Evolutionary conservation across 2,797 vertebrate genomes (phyloP).

Genomic region (Miichthys miiuy): DNA sequence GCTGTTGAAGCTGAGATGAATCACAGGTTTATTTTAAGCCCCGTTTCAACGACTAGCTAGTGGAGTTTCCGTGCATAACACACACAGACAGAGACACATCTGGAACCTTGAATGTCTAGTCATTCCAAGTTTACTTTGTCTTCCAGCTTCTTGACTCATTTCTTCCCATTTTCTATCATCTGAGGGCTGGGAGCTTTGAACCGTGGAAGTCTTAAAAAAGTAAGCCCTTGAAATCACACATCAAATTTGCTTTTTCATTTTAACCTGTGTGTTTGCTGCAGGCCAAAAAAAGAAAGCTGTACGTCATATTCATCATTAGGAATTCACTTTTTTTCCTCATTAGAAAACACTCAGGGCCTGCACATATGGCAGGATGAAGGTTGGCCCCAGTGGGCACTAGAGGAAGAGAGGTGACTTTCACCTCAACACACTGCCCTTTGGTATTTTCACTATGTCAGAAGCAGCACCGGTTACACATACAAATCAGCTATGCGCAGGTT

Average conservation of each 20-base stretch:
- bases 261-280: conserved; percentile 18
- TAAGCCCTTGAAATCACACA: conserved; percentile 7
- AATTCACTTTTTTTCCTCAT: conserved; percentile 24
- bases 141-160: conserved; percentile 76
- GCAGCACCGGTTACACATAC: conserved; percentile 50
- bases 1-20: conserved; percentile 64
- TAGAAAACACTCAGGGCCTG: conserved; percentile 20
- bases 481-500: conserved; percentile 45
- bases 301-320: conserved; percentile 23
- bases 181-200: conserved; percentile 46
- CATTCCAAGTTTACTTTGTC: conserved; percentile 72
- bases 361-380: conserved; percentile 32
- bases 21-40: conserved; percentile 79
- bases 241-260: conserved; percentile 35
- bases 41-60: conserved; percentile 47
- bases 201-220: conserved; percentile 43
- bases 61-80: conserved; percentile 69
- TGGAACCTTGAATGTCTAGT: conserved; percentile 65
- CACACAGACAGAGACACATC: conserved; percentile 63
- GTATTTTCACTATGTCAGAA: conserved; percentile 55
- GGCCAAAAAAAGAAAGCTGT: conserved; percentile 18
- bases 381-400: not conserved
- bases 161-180: conserved; percentile 71
- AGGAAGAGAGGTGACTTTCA: conserved; percentile 54
- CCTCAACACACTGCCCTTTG: conserved; percentile 53